Evolutionary conservation across 2,888 invertebrate genomes (phyloP).

Genomic region (Isotomurus palustris): DNA sequence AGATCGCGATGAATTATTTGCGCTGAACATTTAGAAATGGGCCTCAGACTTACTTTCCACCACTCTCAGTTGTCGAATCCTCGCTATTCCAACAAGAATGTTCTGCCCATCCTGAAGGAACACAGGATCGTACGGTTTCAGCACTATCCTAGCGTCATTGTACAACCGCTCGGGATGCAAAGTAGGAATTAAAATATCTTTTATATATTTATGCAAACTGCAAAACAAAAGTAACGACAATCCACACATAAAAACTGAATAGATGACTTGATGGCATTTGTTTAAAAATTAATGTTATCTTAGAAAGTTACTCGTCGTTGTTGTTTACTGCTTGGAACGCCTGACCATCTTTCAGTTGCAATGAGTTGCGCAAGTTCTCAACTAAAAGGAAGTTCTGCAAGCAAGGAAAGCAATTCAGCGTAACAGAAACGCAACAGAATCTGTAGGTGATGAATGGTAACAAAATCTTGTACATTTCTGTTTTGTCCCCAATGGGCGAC

Average conservation of each 20-base stretch:
- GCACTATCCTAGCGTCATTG: conserved; percentile 8
- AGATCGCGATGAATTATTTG: neutral
- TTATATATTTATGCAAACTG: conserved; percentile 20
- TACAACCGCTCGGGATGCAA: conserved; percentile 20
- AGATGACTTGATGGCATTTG: no score
- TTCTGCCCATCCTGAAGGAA: conserved; percentile 20
- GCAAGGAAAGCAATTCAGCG: no score
- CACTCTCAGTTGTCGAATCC: conserved; percentile 34
- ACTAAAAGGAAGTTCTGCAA: no score
- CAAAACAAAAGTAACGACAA: no score
- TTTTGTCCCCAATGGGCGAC: conserved; percentile 26
- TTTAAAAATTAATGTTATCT: no score
- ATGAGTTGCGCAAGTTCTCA: no score
- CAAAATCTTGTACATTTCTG: neutral
- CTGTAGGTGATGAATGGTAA: no score
- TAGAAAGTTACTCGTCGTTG: no score
- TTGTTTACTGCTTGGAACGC: no score
- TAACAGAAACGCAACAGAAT: no score
- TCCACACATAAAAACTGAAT: no score
- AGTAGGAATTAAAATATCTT: conserved; percentile 10
- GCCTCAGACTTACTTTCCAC: conserved; percentile 6
- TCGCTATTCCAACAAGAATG: conserved; percentile 27
- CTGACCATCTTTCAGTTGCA: no score
- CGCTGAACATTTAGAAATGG: neutral
- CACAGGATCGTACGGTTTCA: neutral